Conservation (phyloP, 1,140 invertebrate species). For the Charaxes varanes region DNA sequence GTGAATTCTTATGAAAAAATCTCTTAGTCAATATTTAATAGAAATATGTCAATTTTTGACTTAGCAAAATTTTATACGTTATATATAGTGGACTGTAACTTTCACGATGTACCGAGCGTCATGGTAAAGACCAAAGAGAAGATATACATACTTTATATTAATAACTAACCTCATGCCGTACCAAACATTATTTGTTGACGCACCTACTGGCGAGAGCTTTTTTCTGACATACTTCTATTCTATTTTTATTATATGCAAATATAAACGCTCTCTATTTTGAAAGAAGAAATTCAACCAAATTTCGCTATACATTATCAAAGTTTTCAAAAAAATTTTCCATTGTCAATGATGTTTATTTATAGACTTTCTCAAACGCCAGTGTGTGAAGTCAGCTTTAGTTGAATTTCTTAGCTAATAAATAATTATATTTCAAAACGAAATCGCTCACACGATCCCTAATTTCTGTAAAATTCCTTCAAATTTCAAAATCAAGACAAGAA, state of each 20-base stretch:
- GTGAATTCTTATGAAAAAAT: constrained; percentile 73
- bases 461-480: constrained; percentile 10
- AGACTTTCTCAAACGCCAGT: constrained; percentile 8
- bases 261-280: constrained; percentile 6
- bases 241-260: constrained; percentile 1
- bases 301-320: no score
- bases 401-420: constrained; percentile 19
- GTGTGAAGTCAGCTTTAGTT: constrained; percentile 16
- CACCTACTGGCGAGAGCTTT: constrained; percentile 11
- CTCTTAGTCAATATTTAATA: constrained; percentile 72
- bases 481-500: constrained; percentile 1
- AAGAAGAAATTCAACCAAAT: no score
- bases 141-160: constrained; percentile 67
- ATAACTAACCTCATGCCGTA: constrained; percentile 69
- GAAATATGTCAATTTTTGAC: constrained; percentile 73
- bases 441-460: constrained; percentile 12
- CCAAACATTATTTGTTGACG: constrained; percentile 61
- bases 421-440: constrained; percentile 9
- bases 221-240: not conserved
- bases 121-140: constrained; percentile 68
- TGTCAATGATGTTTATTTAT: no score
- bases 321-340: no score
- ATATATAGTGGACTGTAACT: constrained; percentile 63
- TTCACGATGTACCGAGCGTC: constrained; percentile 59
- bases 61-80: constrained; percentile 74